These are phyloP conservation scores for Mimachlamys varia DNA, from an alignment of 2,888 invertebrate genomes.

Conservation along the genomic window DNA sequence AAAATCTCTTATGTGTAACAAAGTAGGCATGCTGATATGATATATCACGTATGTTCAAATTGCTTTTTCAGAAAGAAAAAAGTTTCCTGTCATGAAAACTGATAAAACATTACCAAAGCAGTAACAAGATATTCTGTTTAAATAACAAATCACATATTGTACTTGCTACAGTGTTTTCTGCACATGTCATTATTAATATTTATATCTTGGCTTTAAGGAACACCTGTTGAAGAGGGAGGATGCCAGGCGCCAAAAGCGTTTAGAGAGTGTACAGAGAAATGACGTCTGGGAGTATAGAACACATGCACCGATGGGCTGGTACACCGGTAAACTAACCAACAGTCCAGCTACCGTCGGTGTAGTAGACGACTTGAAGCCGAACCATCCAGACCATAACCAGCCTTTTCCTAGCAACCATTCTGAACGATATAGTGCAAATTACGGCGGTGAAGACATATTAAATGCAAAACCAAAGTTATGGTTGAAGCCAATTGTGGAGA, in stretches of 20 bases:
- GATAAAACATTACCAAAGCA: too few relatives aligned
- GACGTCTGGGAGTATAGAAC: slow-evolving; percentile 90
- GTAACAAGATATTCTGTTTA: too few relatives aligned
- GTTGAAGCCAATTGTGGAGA: neutral
- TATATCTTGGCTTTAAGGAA: slow-evolving; percentile 59
- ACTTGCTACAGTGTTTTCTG: neutral
- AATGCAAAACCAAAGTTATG: neutral
- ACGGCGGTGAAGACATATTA: neutral
- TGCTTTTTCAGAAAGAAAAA: too few relatives aligned
- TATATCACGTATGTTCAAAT: too few relatives aligned
- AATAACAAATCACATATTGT: too few relatives aligned
- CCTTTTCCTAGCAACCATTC: neutral
- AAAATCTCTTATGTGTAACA: too few relatives aligned
- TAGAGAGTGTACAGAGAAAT: slow-evolving; percentile 88
- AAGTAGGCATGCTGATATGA: too few relatives aligned
- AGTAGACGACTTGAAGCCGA: neutral
- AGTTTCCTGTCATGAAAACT: too few relatives aligned
- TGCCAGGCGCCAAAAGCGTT: slow-evolving; percentile 85
- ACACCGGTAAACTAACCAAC: slow-evolving; percentile 64
- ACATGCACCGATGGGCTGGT: slow-evolving; percentile 91
- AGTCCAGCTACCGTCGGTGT: neutral
- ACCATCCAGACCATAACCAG: neutral
- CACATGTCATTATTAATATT: neutral
- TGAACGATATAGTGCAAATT: neutral
- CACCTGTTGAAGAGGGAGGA: slow-evolving; percentile 88